These are phyloP conservation scores for Calameuta filiformis DNA, from an alignment of 2,888 invertebrate genomes.

Conservation along the genomic window DNA sequence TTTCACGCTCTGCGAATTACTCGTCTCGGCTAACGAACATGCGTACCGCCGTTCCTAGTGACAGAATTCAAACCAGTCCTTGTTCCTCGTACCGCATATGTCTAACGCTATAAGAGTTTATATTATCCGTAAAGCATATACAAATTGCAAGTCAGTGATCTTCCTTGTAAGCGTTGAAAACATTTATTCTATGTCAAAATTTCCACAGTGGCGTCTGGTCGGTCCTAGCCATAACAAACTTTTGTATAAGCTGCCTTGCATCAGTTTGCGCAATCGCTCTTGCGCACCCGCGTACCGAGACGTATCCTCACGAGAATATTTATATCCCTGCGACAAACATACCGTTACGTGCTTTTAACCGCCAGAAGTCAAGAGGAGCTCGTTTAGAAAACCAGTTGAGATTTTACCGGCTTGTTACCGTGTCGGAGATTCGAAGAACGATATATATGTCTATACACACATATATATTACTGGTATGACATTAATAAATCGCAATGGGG, in stretches of 20 bases:
- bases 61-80: not conserved
- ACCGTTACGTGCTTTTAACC: not conserved
- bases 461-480: not conserved
- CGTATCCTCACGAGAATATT: not conserved
- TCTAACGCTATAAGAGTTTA: not conserved
- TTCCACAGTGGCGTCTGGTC: not conserved
- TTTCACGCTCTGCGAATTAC: constrained; percentile 30
- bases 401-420: not conserved
- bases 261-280: not conserved
- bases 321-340: not conserved
- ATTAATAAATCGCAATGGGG: not conserved
- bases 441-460: not conserved
- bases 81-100: not conserved
- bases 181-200: not conserved
- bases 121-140: not conserved
- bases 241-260: not conserved
- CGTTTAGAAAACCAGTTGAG: not conserved
- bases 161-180: not conserved
- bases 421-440: not conserved
- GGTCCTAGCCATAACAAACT: not conserved
- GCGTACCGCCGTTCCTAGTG: not conserved
- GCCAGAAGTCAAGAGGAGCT: not conserved
- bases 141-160: not conserved
- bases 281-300: not conserved
- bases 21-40: not conserved